phyloP scores from a whole-genome alignment of 2,888 invertebrate species.

The Colostygia pectinataria region DNA sequence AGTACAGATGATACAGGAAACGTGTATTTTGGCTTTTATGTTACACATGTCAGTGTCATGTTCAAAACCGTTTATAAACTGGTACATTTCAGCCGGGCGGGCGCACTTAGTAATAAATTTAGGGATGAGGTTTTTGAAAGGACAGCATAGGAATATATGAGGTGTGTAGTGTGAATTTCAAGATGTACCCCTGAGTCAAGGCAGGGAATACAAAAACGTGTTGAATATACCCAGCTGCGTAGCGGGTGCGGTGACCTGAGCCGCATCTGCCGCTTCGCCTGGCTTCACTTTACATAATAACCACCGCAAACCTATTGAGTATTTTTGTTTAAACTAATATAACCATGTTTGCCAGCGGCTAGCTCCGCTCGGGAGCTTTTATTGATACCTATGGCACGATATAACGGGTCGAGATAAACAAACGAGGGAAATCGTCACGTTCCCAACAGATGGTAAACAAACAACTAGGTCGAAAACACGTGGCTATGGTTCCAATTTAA shows the following conservation, averaged over 20 bases:
- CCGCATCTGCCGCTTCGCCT: conserved; percentile 65
- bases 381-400: conserved; percentile 21
- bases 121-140: conserved; percentile 6
- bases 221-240: conserved; percentile 63
- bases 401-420: conserved; percentile 29
- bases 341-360: conserved; percentile 17
- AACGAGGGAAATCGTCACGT: conserved; percentile 39
- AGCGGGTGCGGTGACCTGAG: conserved; percentile 70
- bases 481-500: conserved; percentile 28
- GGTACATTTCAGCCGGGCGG: conserved; percentile 20
- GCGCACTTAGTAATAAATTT: conserved; percentile 23
- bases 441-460: conserved; percentile 35
- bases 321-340: conserved; percentile 33
- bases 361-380: conserved; percentile 20
- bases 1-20: conserved; percentile 43
- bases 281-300: conserved; percentile 60
- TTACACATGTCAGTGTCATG: conserved; percentile 34
- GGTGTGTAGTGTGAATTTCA: conserved; percentile 41
- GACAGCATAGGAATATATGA: conserved; percentile 1
- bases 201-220: conserved; percentile 58
- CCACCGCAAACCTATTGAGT: conserved; percentile 51
- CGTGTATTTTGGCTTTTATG: conserved; percentile 45
- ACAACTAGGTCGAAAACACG: conserved; percentile 30
- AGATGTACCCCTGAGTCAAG: conserved; percentile 39
- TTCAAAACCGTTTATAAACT: conserved; percentile 10